Conservation (phyloP, 2,797 vertebrate species). For the Sebastes vulpes region DNA sequence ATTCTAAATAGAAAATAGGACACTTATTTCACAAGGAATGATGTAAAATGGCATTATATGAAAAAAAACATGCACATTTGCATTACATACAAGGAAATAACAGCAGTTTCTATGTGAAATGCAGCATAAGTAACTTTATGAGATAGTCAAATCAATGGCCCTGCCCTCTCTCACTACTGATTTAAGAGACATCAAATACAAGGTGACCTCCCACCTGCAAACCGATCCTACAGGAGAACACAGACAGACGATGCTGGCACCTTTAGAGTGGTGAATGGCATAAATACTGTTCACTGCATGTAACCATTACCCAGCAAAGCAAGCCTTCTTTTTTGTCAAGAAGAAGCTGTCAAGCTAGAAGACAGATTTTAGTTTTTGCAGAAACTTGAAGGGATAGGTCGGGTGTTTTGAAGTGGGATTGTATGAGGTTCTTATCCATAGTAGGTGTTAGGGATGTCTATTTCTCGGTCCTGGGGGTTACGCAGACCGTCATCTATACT, state of each 20-base stretch:
- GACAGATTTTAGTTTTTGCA: neutral
- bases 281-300: neutral
- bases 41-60: neutral
- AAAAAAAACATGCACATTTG: neutral
- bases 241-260: neutral
- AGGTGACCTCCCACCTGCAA: neutral
- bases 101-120: neutral
- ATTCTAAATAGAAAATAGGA: neutral
- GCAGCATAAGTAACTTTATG: neutral
- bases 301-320: constrained; percentile 5
- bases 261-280: neutral
- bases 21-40: neutral
- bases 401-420: no score
- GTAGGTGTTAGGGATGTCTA: no score
- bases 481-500: no score
- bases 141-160: neutral
- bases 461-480: no score
- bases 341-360: neutral
- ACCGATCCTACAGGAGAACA: constrained; percentile 12
- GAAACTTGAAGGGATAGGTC: no score
- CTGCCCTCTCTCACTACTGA: neutral
- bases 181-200: constrained; percentile 7
- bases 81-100: neutral
- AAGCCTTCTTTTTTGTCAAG: neutral
- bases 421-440: no score